Percentiles rank a stretch among this genome's conserved stretches.
These are phyloP conservation scores for Pseudopleuronectes americanus DNA, from an alignment of 2,797 vertebrate species.

Conservation along the genomic window DNA sequence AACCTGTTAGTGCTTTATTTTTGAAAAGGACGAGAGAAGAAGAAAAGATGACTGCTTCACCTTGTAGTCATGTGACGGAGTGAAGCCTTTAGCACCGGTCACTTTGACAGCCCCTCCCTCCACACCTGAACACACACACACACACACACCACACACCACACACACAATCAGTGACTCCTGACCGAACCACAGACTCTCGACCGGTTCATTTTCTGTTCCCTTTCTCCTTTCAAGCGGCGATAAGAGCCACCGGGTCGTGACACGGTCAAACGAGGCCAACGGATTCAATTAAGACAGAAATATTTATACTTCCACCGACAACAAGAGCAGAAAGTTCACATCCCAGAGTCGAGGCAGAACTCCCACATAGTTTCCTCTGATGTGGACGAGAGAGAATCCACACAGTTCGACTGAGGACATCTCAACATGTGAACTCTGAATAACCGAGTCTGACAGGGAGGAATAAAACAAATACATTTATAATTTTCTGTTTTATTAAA, in stretches of 20 bases:
- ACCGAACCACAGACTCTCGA: neutral
- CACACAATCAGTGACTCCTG: too few relatives aligned
- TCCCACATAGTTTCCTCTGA: neutral
- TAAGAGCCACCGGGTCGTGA: neutral
- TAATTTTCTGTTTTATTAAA: too few relatives aligned
- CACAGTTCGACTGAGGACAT: too few relatives aligned
- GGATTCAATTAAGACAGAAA: constrained; percentile 36
- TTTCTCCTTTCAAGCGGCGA: neutral
- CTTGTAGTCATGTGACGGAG: constrained; percentile 87
- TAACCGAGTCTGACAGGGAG: too few relatives aligned
- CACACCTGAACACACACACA: constrained; percentile 69
- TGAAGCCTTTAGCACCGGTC: constrained; percentile 79
- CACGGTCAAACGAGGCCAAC: neutral
- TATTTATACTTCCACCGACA: constrained; percentile 50
- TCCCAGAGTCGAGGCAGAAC: neutral
- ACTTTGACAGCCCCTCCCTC: constrained; percentile 86
- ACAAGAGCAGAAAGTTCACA: constrained; percentile 21
- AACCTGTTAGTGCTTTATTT: too few relatives aligned
- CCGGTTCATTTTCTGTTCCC: constrained; percentile 1
- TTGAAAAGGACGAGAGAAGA: neutral
- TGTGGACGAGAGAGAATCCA: too few relatives aligned
- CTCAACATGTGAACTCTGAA: too few relatives aligned
- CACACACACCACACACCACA: too few relatives aligned
- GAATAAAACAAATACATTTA: too few relatives aligned
- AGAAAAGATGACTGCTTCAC: constrained; percentile 43